These are phyloP conservation scores for Nothoprocta pentlandii DNA, from an alignment of 2,113 vertebrate species.

Conservation along the genomic window DNA sequence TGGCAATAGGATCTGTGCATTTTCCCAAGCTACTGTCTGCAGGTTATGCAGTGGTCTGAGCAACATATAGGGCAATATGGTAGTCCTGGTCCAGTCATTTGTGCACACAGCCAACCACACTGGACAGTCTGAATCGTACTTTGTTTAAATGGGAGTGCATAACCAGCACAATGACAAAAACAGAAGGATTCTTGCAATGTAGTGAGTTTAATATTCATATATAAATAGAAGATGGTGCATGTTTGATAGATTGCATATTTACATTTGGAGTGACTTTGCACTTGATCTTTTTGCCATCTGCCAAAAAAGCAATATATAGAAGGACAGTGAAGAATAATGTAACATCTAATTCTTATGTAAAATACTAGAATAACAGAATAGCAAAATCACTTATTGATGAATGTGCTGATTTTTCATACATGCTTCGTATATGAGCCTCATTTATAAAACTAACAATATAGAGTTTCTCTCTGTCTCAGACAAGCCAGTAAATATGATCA, in stretches of 20 bases:
- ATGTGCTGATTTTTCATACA: not conserved
- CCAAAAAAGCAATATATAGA: not conserved
- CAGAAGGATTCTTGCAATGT: not conserved
- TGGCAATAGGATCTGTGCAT: not conserved
- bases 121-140: not conserved
- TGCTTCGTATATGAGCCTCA: not conserved
- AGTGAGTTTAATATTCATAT: not conserved
- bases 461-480: not conserved
- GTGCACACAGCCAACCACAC: not conserved
- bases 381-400: not conserved
- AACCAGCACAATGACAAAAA: not conserved
- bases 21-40: not conserved
- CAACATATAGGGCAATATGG: not conserved
- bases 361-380: not conserved
- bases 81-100: not conserved
- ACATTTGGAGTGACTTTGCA: not conserved
- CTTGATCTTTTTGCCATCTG: not conserved
- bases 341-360: not conserved
- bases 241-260: not conserved
- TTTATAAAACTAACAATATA: not conserved
- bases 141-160: not conserved
- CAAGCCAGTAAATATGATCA: not conserved
- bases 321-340: not conserved
- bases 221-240: not conserved
- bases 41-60: not conserved